These are phyloP conservation scores for Andricus quercusramuli DNA, from an alignment of 2,888 invertebrate genomes.

Conservation along the genomic window DNA sequence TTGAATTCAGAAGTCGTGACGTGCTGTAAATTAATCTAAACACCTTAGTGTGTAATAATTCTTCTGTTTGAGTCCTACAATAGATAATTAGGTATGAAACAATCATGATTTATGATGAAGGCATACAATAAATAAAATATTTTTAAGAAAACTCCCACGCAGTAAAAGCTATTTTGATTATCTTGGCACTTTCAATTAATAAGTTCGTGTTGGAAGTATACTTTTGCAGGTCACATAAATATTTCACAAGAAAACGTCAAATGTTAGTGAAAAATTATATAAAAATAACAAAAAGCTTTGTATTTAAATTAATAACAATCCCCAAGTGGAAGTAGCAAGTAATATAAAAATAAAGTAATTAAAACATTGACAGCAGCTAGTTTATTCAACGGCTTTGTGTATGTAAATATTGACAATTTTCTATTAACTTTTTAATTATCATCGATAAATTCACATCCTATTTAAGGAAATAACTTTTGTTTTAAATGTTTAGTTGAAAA, in stretches of 20 bases:
- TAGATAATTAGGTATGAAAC: not conserved
- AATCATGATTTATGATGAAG: not conserved
- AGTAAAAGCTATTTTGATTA: not conserved
- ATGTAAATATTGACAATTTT: not conserved
- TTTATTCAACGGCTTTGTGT: not conserved
- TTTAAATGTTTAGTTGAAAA: not conserved
- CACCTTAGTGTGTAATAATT: not conserved
- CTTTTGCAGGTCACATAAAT: not conserved
- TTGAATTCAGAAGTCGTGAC: not conserved
- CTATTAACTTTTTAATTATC: not conserved
- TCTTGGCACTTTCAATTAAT: not conserved
- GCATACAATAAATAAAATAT: not conserved
- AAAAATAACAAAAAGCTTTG: not conserved
- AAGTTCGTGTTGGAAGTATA: not conserved
- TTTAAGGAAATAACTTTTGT: not conserved
- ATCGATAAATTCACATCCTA: not conserved
- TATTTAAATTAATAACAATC: not conserved
- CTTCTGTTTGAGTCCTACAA: not conserved
- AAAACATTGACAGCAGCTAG: not conserved
- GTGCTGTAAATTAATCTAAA: not conserved
- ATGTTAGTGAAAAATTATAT: not conserved
- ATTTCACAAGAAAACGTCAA: not conserved
- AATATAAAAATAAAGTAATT: too few relatives aligned
- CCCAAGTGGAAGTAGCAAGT: too few relatives aligned
- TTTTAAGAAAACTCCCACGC: conserved; percentile 7